Base-by-base conservation (phyloP, 37 sponge, comb jelly and placozoan species). In the Aplysina aerophoba region DNA sequence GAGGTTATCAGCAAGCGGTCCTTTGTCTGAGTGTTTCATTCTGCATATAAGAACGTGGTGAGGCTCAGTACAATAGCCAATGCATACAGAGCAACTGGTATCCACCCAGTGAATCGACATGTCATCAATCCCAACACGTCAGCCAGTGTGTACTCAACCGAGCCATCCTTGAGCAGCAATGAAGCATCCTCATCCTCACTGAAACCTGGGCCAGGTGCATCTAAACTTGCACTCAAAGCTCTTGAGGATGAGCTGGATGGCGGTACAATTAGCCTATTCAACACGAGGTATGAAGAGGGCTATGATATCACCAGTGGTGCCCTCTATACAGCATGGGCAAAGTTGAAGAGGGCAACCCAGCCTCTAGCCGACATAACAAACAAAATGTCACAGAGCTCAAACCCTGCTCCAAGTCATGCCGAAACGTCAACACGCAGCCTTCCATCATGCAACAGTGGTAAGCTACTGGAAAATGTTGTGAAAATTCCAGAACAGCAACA, bases 291-390 rank as follows among this genome's bases (percentile, higher is more conserved):
- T 3, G 73, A 71, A 34, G 73, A 71, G 37, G 73, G 73, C 31
- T 71, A 71, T 34, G 69, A 67, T 67, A 16, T 67, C 69, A 15
- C 14, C 13, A 28, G n/a, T 67, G 69, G n/a, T 67, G 25, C 28
- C 14, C 69, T 67, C 13, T 67, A 71, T 12, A 71, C 36, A 27
- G 37, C 73, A 71, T 71, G 73, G 73, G 35, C 28, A 28, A 71
- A 71, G 73, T 34, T 71, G 33, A 35, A 27, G 36, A 20, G 21
- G 35, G 64, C 4, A 3, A 62, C 50, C 50, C 50, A 44, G 50
- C 50, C 50, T 11, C 50, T 44, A 44, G 50, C 50, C 8, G 50
- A 44, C 50, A 44, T 44, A 3, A 11, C 50, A 11, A 44, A 44
- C 50, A 44, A 44, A 11, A 8, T 44, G 50, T 44, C 50, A 11